phyloP scores from a whole-genome alignment of 2,888 invertebrate genomes.

The Flabesymbios commensalis region DNA sequence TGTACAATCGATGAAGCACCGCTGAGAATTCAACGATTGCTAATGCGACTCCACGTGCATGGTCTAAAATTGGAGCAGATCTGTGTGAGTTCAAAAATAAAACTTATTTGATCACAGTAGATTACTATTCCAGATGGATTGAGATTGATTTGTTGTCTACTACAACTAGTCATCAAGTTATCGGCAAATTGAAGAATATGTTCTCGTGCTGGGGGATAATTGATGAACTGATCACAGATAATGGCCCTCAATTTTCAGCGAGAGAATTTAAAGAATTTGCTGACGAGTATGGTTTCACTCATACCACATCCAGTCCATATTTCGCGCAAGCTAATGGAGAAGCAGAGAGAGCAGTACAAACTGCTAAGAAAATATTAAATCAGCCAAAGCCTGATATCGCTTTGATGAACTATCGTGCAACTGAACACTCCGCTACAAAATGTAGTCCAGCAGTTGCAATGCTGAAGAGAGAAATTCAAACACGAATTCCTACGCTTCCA shows the following conservation, averaged over 20 bases:
- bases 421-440: neutral
- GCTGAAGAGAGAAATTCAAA: constrained; percentile 5
- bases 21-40: constrained; percentile 3
- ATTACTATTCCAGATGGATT: constrained; percentile 26
- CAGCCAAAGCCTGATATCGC: neutral
- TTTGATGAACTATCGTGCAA: constrained; percentile 4
- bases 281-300: neutral
- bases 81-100: constrained; percentile 26
- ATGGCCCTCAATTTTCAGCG: neutral
- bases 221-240: neutral
- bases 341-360: constrained; percentile 8
- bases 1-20: constrained; percentile 2
- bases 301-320: constrained; percentile 1
- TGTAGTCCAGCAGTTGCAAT: constrained; percentile 1
- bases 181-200: neutral
- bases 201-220: neutral
- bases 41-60: constrained; percentile 21
- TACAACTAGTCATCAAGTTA: neutral
- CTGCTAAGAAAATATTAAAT: neutral
- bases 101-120: too few species aligned
- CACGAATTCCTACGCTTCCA: too few species aligned
- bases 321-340: constrained; percentile 4
- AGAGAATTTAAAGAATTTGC: constrained; percentile 2
- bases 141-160: neutral
- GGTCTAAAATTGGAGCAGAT: constrained; percentile 30